Percentiles rank a stretch among this genome's conserved stretches.
These are phyloP conservation scores for Apogon talboti DNA, from an alignment of 2,797 vertebrate genomes.

Conservation along the genomic window DNA sequence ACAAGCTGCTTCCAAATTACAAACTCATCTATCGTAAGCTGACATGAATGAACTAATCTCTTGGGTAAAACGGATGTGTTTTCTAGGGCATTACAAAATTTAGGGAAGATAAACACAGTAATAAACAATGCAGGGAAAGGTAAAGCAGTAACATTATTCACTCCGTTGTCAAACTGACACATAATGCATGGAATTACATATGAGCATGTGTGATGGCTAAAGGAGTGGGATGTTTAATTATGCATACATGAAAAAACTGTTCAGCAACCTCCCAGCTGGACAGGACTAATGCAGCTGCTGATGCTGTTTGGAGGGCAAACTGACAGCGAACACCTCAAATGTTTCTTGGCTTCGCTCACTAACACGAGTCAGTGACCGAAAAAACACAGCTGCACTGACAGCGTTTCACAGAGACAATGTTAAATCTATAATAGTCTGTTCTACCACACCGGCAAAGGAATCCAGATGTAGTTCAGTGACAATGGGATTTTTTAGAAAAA, in stretches of 20 bases:
- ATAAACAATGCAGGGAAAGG: slow-evolving; percentile 5
- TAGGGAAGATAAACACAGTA: slow-evolving; percentile 11
- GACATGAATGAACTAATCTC: too few species aligned
- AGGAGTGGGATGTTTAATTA: slow-evolving; percentile 49
- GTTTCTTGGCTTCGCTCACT: slow-evolving; percentile 28
- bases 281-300: slow-evolving; percentile 48
- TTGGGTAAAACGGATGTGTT: too few species aligned
- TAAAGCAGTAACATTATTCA: neutral
- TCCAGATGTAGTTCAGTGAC: slow-evolving; percentile 1
- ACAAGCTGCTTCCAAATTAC: neutral
- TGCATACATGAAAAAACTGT: slow-evolving; percentile 57
- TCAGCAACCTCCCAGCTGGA: slow-evolving; percentile 64
- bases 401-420: neutral
- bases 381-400: slow-evolving; percentile 17
- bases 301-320: slow-evolving; percentile 41
- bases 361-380: slow-evolving; percentile 35
- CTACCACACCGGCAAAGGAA: neutral
- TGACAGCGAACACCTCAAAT: slow-evolving; percentile 38
- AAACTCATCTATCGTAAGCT: too few species aligned
- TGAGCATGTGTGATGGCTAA: neutral
- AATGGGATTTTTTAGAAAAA: neutral
- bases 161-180: too few species aligned
- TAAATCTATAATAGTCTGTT: neutral
- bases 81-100: slow-evolving; percentile 2
- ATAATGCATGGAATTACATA: slow-evolving; percentile 3